Base-by-base conservation (phyloP, 1,140 invertebrate species). In the Ylistrum balloti region DNA sequence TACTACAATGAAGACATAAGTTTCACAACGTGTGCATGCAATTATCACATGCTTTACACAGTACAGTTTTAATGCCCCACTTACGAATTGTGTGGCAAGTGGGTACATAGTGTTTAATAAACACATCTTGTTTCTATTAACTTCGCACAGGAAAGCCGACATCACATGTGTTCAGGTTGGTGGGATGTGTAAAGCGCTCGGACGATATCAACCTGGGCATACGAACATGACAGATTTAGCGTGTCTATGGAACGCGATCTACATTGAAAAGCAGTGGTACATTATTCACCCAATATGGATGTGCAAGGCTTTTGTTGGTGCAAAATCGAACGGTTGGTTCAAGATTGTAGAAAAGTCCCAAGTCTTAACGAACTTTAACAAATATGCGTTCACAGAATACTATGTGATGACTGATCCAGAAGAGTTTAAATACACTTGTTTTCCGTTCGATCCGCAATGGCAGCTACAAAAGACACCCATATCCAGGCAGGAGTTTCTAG, bases 91-190 rank as follows among this genome's bases (percentile, higher is more conserved):
- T n/a, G n/a, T n/a, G n/a, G n/a, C n/a, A n/a, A n/a, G n/a, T n/a
- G n/a, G n/a, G n/a, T n/a, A 38, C n/a, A n/a, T n/a, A n/a, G n/a
- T n/a, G n/a, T n/a, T n/a, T n/a, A n/a, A n/a, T n/a, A n/a, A n/a
- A n/a, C n/a, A n/a, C n/a, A n/a, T n/a, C n/a, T n/a, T n/a, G n/a
- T n/a, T n/a, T n/a, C n/a, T n/a, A n/a, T 45, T 45, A 15, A 45
- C 20, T 45, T 96, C 90, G 95, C 90, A 88, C 88, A 99, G 98
- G 96, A 99, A 99, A 95, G 99, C 99, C 0, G 99, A 99, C 92
- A 97, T 99, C 17, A 99, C 99, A 96, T 99, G 99, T 96, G 98
- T 99, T 74, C 9, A 99, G 99, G 15, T 99, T 99, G 94, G 99
- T 99, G 96, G 99, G 99, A 22, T 99, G 99, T 96, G 99, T 98